These are phyloP conservation scores for Lepidochrysops patricia DNA, from an alignment of 2,888 invertebrate species.

Conservation along the genomic window DNA sequence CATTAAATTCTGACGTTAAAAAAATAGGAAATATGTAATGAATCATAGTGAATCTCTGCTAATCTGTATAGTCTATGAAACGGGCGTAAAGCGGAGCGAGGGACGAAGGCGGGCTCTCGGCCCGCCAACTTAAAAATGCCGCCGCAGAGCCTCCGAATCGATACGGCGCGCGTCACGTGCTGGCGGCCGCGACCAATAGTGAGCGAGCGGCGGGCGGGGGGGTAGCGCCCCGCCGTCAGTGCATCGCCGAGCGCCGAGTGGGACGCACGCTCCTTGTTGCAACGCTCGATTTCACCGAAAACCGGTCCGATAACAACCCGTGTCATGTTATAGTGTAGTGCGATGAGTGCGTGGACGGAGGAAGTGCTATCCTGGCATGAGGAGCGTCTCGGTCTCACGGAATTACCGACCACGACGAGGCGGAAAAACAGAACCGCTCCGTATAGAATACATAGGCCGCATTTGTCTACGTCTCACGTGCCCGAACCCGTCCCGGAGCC, in stretches of 20 bases:
- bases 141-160: slow-evolving; percentile 86
- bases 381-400: slow-evolving; percentile 61
- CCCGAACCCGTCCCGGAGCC: slow-evolving; percentile 64
- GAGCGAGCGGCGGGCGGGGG: slow-evolving; percentile 39
- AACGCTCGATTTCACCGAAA: slow-evolving; percentile 50
- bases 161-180: slow-evolving; percentile 82
- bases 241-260: slow-evolving; percentile 43
- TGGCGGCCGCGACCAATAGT: slow-evolving; percentile 66
- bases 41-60: neutral
- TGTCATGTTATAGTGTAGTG: slow-evolving; percentile 61
- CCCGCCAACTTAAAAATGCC: slow-evolving; percentile 85
- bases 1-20: neutral
- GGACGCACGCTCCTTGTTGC: slow-evolving; percentile 38
- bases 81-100: slow-evolving; percentile 54
- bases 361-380: slow-evolving; percentile 67
- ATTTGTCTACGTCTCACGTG: slow-evolving; percentile 65
- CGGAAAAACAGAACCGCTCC: slow-evolving; percentile 76
- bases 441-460: slow-evolving; percentile 80
- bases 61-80: slow-evolving; percentile 33
- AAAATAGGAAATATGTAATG: neutral
- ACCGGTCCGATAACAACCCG: slow-evolving; percentile 58
- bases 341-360: slow-evolving; percentile 70
- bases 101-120: slow-evolving; percentile 65
- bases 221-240: slow-evolving; percentile 55
- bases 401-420: slow-evolving; percentile 61